These are phyloP conservation scores for Diglossa brunneiventris DNA, from an alignment of 2,113 vertebrate genomes.

Conservation along the genomic window DNA sequence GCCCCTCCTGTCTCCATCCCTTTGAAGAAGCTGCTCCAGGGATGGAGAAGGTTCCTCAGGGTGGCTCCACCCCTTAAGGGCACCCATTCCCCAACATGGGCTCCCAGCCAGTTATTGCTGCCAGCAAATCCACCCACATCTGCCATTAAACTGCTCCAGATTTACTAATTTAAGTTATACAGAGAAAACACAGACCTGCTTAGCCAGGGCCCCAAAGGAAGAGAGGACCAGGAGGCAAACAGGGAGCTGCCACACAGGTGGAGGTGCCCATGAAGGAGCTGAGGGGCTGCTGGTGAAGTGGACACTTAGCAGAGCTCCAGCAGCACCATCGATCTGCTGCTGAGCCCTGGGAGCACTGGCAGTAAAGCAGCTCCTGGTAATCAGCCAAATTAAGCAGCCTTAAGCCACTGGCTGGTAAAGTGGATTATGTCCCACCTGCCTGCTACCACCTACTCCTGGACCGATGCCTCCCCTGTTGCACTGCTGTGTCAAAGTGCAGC, in stretches of 20 bases:
- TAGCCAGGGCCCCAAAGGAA: background rate
- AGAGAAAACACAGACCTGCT: background rate
- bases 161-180: background rate
- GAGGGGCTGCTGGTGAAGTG: background rate
- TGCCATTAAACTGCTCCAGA: background rate
- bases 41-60: accelerated
- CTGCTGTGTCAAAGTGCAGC: background rate
- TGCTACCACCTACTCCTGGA: background rate
- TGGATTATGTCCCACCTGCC: background rate
- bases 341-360: background rate
- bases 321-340: background rate
- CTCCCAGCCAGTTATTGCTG: background rate
- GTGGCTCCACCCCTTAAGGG: background rate
- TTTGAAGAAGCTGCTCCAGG: background rate
- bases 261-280: background rate
- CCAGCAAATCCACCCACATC: background rate
- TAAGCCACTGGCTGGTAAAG: background rate
- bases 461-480: background rate
- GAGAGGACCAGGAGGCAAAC: background rate
- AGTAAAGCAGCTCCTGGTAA: background rate
- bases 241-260: background rate
- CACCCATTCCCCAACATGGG: background rate
- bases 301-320: background rate
- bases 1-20: background rate
- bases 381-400: slow-evolving; percentile 21